These are phyloP conservation scores for Epistrophe grossulariae DNA, from an alignment of 2,888 invertebrate genomes.

Conservation along the genomic window DNA sequence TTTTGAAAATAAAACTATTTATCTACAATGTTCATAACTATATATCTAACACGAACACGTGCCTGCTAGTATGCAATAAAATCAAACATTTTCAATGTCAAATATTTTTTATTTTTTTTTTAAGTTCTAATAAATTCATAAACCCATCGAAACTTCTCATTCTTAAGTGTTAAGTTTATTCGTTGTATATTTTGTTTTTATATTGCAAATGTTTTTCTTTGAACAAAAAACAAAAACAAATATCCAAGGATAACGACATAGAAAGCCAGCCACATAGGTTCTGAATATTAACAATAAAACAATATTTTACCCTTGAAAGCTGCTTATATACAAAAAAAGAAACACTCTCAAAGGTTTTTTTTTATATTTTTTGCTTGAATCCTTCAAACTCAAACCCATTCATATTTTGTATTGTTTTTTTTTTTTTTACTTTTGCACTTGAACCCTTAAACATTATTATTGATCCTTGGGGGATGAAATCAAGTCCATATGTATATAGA, in stretches of 20 bases:
- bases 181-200: not conserved
- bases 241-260: constrained; percentile 18
- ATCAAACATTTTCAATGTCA: not conserved
- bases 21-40: no score
- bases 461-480: not conserved
- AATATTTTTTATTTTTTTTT: not conserved
- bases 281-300: constrained; percentile 7
- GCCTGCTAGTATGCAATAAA: not conserved
- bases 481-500: not conserved
- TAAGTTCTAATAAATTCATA: not conserved
- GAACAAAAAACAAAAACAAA: constrained; percentile 9
- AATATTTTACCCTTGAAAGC: constrained; percentile 11
- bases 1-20: no score
- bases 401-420: not conserved
- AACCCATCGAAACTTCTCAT: not conserved
- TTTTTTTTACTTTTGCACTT: not conserved
- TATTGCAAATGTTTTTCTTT: constrained; percentile 2
- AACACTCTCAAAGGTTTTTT: not conserved
- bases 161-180: not conserved
- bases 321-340: not conserved
- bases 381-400: not conserved
- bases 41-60: no score
- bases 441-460: not conserved
- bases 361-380: no score
- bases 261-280: not conserved